A percentile compares a stretch with the other conserved stretches of the same genome.
These are phyloP conservation scores for Lepus oiostolus DNA, from an alignment of 2,797 vertebrate genomes.

Conservation along the genomic window DNA sequence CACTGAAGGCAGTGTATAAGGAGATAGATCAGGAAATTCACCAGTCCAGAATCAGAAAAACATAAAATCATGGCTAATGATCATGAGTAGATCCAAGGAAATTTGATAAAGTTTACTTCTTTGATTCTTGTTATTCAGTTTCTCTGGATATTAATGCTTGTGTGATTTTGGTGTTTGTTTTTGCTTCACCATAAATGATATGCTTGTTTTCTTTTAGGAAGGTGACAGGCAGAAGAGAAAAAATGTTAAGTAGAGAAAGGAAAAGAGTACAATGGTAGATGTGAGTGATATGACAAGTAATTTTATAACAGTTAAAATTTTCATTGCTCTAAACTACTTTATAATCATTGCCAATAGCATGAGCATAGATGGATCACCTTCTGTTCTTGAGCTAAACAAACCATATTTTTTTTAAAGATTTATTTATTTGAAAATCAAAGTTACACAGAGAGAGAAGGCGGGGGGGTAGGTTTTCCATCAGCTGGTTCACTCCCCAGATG, in stretches of 20 bases:
- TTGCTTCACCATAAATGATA: background rate
- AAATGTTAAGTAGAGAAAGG: background rate
- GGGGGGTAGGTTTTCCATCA: no score
- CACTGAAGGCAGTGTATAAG: slow-evolving; percentile 4
- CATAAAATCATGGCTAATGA: slow-evolving; percentile 6
- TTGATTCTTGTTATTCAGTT: slow-evolving; percentile 10
- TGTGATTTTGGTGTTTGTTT: background rate
- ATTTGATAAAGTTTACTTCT: background rate
- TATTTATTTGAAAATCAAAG: no score
- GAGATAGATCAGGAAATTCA: slow-evolving; percentile 47
- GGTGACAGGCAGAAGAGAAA: background rate
- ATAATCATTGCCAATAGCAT: slow-evolving; percentile 13
- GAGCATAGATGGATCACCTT: background rate
- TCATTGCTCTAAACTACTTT: slow-evolving; percentile 43
- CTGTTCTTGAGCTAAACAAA: slow-evolving; percentile 32
- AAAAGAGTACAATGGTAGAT: background rate
- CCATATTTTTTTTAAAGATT: background rate
- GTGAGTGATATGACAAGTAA: background rate
- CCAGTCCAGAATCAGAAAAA: slow-evolving; percentile 45
- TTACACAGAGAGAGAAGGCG: no score
- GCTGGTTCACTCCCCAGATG: no score
- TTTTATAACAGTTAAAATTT: slow-evolving; percentile 30
- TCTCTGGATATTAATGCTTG: background rate
- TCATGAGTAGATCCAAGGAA: background rate
- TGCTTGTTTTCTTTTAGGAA: background rate